Base-by-base conservation (phyloP, 2,888 invertebrate genomes). In the Apamea crenata region DNA sequence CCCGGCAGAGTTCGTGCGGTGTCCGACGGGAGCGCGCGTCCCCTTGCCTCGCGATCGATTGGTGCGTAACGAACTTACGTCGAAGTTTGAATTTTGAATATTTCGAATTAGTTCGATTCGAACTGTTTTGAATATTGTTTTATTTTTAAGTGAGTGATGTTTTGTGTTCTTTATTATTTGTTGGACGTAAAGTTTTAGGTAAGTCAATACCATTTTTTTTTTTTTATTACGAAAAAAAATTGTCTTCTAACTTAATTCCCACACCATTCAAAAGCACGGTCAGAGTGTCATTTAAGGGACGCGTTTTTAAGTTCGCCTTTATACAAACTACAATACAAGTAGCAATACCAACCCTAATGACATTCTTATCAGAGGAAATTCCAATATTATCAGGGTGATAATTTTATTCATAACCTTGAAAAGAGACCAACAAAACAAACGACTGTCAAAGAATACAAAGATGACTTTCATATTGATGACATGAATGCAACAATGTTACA, bases 1-100 rank as follows among this genome's bases (percentile, higher is more conserved):
- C 90, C 92, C 87, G 90, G 88, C 95, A 95, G 91, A 95, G 92
- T 93, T 83, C 90, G 91, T 92, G 93, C 93, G 94, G 88, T 91
- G 88, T 88, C 92, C 93, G 93, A 72, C 90, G 93, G 93, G 94
- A 93, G 90, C 92, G 93, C 93, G 92, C 93, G 95, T 93, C 91
- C 90, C 91, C 86, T 89, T 80, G 87, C 77, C 53, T 66, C 72
- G 77, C 82, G 80, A 84, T 89, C 83, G 89, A 88, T 81, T 86
- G 80, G 82, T 79, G 78, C 81, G 88, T 79, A 83, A 84, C 89
- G 82, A 93, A 93, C 93, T 93, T 93, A 70, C 68, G 82, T 86
- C 89, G 89, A 90, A 86, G 81, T 89, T 87, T 76, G 89, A 90
- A 86, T 81, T 89, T 76, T 63, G 77, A 83, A 83, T 82, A 89